Conservation (phyloP, 2,797 vertebrate species). For the Galagoides demidoff region DNA sequence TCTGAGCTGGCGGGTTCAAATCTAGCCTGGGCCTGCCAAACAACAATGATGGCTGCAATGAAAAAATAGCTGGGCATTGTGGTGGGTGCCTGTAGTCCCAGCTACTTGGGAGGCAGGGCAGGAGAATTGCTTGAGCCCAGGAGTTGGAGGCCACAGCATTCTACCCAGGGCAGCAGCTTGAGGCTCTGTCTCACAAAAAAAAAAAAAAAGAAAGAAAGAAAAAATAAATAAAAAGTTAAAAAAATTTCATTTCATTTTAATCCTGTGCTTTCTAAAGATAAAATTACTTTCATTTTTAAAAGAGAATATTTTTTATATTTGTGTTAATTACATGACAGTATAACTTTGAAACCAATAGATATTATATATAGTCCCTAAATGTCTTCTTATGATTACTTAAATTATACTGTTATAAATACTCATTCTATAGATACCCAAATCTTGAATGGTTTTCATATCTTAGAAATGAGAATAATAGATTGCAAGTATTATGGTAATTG, state of each 20-base stretch:
- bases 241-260: constrained; percentile 2
- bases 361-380: background rate
- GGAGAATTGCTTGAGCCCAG: no score
- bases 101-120: no score
- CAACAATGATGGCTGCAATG: no score
- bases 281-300: constrained; percentile 30
- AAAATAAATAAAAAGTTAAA: background rate
- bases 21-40: no score
- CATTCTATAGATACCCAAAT: background rate
- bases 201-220: no score
- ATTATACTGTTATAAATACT: background rate
- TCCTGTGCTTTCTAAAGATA: background rate
- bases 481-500: background rate
- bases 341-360: background rate
- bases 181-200: no score
- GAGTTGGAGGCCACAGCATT: no score
- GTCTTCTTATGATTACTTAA: constrained; percentile 23
- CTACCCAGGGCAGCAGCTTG: no score
- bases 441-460: constrained; percentile 5
- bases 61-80: no score
- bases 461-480: constrained; percentile 45
- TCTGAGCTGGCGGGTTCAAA: no score
- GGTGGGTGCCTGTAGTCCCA: no score
- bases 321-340: background rate
- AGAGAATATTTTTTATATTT: background rate